phyloP scores from a whole-genome alignment of 1,140 invertebrate species.

The Drosophila tropicalis region DNA sequence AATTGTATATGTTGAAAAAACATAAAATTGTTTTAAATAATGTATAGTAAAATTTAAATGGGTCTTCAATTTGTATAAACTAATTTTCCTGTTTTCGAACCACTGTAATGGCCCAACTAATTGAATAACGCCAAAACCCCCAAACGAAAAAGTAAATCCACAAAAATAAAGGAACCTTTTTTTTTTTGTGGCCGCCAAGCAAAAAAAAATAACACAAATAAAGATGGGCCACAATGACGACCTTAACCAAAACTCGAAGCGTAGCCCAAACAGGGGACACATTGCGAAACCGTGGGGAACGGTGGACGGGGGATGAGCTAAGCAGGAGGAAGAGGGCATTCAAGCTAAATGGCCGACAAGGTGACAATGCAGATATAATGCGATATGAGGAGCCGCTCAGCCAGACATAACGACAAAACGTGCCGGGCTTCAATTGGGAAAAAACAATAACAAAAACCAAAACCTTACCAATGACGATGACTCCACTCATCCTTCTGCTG shows the following conservation, averaged over 20 bases:
- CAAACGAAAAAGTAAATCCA: conserved; percentile 40
- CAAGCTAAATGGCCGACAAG: conserved; percentile 76
- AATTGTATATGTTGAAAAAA: too few relatives aligned
- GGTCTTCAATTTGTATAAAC: not conserved
- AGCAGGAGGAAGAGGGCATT: conserved; percentile 36
- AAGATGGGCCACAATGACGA: conserved; percentile 1
- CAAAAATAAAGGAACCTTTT: conserved; percentile 29
- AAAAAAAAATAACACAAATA: not conserved
- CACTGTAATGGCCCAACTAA: conserved; percentile 46
- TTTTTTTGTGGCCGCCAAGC: conserved; percentile 8
- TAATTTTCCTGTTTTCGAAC: not conserved
- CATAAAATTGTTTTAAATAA: too few relatives aligned
- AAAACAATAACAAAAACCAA: not conserved
- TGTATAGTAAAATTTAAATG: too few relatives aligned
- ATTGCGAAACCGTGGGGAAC: not conserved
- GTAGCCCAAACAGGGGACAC: conserved; percentile 25
- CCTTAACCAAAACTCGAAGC: conserved; percentile 32
- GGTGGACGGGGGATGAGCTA: not conserved
- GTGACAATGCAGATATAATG: conserved; percentile 80
- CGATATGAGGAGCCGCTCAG: conserved; percentile 53
- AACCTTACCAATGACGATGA: conserved; percentile 21
- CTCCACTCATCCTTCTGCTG: not conserved
- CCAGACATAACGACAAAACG: conserved; percentile 59
- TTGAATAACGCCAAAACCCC: conserved; percentile 45
- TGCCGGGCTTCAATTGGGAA: conserved; percentile 24